Percentiles rank a stretch among this genome's conserved stretches.
These are phyloP conservation scores for Lycophotia porphyrea DNA, from an alignment of 2,888 invertebrate species.

Conservation along the genomic window DNA sequence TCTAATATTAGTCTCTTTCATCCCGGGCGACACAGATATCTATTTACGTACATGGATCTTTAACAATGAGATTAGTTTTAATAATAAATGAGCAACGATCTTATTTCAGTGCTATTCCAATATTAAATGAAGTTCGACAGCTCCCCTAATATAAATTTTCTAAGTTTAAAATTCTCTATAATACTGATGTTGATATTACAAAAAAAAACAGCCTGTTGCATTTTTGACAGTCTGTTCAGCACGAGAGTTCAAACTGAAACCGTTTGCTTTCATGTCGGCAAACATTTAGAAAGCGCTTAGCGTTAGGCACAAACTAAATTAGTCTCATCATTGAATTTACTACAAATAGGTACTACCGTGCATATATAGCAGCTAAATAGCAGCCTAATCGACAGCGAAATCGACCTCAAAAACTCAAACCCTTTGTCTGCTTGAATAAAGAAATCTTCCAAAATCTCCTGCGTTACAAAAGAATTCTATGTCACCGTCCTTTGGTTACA, in stretches of 20 bases:
- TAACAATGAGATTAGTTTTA: neutral
- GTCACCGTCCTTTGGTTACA: conserved; percentile 43
- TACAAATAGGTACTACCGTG: neutral
- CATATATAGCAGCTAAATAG: too few species aligned
- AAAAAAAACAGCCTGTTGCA: neutral
- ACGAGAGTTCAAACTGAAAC: neutral
- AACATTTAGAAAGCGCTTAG: neutral
- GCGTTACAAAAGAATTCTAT: conserved; percentile 31
- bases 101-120: neutral
- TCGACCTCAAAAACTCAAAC: conserved; percentile 4
- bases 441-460: conserved; percentile 2
- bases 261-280: neutral
- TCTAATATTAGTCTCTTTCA: neutral
- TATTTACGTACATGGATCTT: neutral
- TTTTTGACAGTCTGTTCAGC: neutral
- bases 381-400: neutral
- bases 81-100: neutral
- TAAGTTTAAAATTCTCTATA: neutral
- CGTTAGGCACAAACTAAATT: neutral
- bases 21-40: neutral
- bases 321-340: neutral
- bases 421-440: conserved; percentile 3
- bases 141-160: neutral
- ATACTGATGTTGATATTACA: neutral
- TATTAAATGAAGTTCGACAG: neutral